phyloP scores from a whole-genome alignment of 2,113 vertebrate species.

The Empidonax alnorum region DNA sequence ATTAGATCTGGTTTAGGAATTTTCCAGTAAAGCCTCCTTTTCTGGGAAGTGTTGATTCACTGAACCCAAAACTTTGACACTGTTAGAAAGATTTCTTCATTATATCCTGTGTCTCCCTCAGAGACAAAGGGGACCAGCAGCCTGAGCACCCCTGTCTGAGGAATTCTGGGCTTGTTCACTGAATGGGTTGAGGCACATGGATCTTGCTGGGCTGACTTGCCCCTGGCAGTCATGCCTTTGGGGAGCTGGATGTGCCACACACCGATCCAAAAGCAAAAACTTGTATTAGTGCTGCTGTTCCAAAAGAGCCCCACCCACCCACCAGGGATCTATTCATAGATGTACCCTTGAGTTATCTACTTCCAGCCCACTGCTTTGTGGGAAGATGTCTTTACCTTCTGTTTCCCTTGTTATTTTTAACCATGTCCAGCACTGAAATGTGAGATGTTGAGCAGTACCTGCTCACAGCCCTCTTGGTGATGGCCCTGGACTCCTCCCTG shows the following conservation, averaged over 20 bases:
- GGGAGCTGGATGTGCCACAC: background rate
- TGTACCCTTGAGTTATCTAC: background rate
- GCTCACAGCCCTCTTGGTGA: background rate
- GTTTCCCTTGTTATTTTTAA: background rate
- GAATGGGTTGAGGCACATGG: rapidly evolving
- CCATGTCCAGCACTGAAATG: background rate
- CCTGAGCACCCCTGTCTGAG: background rate
- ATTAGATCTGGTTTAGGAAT: background rate
- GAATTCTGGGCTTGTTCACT: background rate
- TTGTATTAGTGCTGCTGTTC: background rate
- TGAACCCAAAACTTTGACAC: background rate
- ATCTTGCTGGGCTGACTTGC: background rate
- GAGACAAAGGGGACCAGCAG: background rate
- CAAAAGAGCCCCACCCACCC: background rate
- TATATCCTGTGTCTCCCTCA: background rate
- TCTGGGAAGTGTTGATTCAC: background rate
- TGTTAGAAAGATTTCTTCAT: background rate
- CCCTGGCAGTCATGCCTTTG: background rate
- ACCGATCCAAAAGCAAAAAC: background rate
- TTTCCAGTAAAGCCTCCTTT: background rate
- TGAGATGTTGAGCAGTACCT: background rate
- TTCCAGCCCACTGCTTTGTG: background rate
- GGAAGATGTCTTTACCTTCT: background rate
- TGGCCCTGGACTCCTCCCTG: background rate
- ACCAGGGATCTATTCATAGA: background rate